These are phyloP conservation scores for Drosophila lini DNA, from an alignment of 1,140 invertebrate species.

Conservation along the genomic window DNA sequence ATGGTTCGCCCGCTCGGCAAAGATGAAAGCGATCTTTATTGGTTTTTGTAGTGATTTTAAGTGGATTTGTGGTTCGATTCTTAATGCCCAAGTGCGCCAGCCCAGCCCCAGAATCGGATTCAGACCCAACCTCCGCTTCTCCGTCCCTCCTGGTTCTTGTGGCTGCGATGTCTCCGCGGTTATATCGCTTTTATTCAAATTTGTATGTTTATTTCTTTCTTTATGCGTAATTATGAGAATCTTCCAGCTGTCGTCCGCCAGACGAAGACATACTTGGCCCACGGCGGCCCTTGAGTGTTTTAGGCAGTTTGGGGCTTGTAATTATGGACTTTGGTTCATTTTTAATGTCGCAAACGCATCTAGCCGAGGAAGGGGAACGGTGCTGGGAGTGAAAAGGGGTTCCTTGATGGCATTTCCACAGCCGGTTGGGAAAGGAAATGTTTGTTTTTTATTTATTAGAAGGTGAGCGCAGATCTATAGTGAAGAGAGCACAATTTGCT, in stretches of 20 bases:
- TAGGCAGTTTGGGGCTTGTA: slow-evolving; percentile 65
- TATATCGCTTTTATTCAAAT: slow-evolving; percentile 81
- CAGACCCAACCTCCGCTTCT: slow-evolving; percentile 6
- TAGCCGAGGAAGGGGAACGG: background rate
- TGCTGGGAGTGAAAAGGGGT: slow-evolving; percentile 4
- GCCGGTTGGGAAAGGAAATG: slow-evolving; percentile 1
- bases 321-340: slow-evolving; percentile 64
- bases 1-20: slow-evolving; percentile 55
- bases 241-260: slow-evolving; percentile 51
- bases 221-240: slow-evolving; percentile 78
- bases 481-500: background rate
- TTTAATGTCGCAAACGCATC: slow-evolving; percentile 70
- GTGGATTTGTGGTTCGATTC: slow-evolving; percentile 82
- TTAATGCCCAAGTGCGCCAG: slow-evolving; percentile 79
- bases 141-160: slow-evolving; percentile 11
- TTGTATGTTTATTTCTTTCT: slow-evolving; percentile 79
- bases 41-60: slow-evolving; percentile 83
- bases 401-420: slow-evolving; percentile 31
- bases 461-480: background rate
- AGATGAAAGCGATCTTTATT: slow-evolving; percentile 80
- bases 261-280: slow-evolving; percentile 48
- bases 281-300: slow-evolving; percentile 64
- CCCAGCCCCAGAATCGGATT: slow-evolving; percentile 29
- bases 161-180: slow-evolving; percentile 58
- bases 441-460: background rate